A percentile compares a stretch with the other conserved stretches of the same genome.
phyloP scores from a whole-genome alignment of 2,797 vertebrate genomes.

The Masticophis lateralis region DNA sequence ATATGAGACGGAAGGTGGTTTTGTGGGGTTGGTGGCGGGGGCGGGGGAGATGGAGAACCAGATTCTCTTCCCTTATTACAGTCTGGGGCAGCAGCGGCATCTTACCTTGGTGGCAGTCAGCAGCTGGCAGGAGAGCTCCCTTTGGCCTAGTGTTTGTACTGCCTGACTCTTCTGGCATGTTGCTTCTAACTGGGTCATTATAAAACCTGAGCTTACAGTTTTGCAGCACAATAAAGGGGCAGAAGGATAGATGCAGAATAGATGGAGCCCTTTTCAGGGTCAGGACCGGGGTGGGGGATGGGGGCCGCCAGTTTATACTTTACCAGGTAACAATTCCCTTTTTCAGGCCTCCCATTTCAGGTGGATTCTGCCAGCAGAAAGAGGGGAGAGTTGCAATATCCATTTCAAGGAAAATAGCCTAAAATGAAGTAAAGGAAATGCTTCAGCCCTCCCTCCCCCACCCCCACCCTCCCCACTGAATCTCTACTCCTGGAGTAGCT shows the following conservation, averaged over 20 bases:
- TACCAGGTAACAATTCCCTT: neutral
- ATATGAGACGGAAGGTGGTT: neutral
- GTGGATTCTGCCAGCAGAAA: neutral
- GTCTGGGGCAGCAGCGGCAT: neutral
- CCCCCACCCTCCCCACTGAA: neutral
- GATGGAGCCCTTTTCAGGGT: neutral
- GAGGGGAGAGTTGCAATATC: neutral
- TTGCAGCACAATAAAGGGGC: neutral
- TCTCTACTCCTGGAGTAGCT: neutral
- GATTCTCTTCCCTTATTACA: neutral
- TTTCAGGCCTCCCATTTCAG: neutral
- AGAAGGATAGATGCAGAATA: neutral
- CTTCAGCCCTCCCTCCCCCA: constrained; percentile 5
- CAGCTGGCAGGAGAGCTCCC: neutral
- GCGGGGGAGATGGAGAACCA: neutral
- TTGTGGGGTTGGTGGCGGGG: neutral
- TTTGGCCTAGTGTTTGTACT: neutral
- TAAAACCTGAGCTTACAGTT: neutral
- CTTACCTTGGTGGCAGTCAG: neutral
- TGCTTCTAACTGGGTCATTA: neutral
- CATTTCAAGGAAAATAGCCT: neutral
- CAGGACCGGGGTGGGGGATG: neutral
- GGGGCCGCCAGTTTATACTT: neutral
- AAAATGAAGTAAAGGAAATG: neutral
- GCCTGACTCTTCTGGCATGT: neutral